phyloP scores from a whole-genome alignment of 35 echinoderm and acorn worm species.

The Hemicentrotus pulcherrimus region DNA sequence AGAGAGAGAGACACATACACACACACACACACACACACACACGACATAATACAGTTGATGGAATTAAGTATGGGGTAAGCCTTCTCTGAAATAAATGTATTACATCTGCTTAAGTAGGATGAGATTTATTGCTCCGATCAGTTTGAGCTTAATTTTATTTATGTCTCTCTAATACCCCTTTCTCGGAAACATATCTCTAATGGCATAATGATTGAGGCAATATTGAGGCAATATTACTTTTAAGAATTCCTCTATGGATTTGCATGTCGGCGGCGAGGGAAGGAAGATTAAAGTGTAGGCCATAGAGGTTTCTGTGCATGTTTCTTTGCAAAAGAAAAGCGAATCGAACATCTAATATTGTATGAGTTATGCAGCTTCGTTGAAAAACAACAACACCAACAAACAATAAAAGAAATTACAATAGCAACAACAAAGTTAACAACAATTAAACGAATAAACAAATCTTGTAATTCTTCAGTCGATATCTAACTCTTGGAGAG shows the following conservation, averaged over 20 bases:
- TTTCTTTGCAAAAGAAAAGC: neutral
- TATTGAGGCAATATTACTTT: neutral
- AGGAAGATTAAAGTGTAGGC: neutral
- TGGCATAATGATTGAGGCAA: neutral
- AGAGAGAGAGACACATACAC: neutral
- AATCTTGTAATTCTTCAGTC: too few relatives aligned
- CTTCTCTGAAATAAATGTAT: neutral
- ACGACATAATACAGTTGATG: neutral
- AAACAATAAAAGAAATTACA: too few relatives aligned
- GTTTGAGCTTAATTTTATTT: neutral
- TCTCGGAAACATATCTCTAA: neutral
- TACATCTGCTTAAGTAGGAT: neutral
- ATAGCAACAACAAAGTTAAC: too few relatives aligned
- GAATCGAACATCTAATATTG: too few relatives aligned
- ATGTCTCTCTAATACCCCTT: neutral
- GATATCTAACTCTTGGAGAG: too few relatives aligned
- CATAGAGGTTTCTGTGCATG: neutral
- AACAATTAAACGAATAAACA: too few relatives aligned
- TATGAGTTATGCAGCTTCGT: too few relatives aligned
- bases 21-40: too few relatives aligned
- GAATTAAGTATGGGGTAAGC: neutral
- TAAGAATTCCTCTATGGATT: neutral
- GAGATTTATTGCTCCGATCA: neutral
- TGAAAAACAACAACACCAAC: too few relatives aligned
- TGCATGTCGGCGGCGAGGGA: neutral